These are phyloP conservation scores for Antitype chi DNA, from an alignment of 2,888 invertebrate genomes.

Conservation along the genomic window DNA sequence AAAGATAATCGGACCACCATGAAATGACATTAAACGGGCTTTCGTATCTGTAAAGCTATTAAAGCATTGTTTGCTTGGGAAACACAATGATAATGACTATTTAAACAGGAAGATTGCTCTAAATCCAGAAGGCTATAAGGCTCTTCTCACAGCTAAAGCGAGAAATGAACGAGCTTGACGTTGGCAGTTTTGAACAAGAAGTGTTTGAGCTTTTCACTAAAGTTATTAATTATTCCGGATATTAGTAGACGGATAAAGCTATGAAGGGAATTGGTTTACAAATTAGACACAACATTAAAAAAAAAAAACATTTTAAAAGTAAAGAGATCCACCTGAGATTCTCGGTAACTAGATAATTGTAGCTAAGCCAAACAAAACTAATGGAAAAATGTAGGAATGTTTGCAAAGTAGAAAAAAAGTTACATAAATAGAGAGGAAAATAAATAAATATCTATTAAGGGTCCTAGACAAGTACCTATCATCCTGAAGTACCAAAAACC, in stretches of 20 bases:
- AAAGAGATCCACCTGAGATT: too few species aligned
- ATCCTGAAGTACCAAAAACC: background rate
- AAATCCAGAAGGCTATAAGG: constrained; percentile 33
- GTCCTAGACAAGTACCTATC: background rate
- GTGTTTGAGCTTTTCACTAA: constrained; percentile 8
- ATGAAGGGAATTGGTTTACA: background rate
- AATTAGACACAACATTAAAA: too few species aligned
- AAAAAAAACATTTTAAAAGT: background rate
- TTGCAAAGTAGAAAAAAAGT: background rate
- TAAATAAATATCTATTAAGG: constrained; percentile 7
- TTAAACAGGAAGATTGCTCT: constrained; percentile 57
- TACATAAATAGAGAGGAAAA: background rate
- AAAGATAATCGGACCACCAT: constrained; percentile 25
- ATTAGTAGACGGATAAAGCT: background rate
- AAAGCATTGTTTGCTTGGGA: constrained; percentile 54
- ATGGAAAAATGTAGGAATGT: background rate
- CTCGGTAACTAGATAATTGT: background rate
- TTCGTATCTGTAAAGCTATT: constrained; percentile 51
- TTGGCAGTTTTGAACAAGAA: constrained; percentile 19
- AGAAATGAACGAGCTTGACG: constrained; percentile 42
- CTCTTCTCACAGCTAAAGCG: constrained; percentile 25
- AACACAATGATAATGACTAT: constrained; percentile 61
- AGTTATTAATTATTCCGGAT: constrained; percentile 12
- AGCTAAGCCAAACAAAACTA: background rate
- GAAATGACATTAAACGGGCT: constrained; percentile 31